phyloP scores from a whole-genome alignment of 2,797 vertebrate species.

The Chromis chromis region DNA sequence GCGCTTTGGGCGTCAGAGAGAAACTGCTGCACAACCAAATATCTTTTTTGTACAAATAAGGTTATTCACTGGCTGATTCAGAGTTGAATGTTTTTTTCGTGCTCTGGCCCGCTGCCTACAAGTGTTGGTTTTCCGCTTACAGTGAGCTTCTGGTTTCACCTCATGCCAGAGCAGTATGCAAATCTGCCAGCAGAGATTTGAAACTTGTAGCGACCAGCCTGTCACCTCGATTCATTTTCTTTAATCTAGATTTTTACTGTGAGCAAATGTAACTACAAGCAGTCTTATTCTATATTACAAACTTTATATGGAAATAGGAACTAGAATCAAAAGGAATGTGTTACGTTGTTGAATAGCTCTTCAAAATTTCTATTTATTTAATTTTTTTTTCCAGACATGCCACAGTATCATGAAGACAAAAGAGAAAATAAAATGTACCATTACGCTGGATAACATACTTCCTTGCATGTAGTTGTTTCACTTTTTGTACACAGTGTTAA shows the following conservation, averaged over 20 bases:
- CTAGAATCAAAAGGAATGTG: no score
- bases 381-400: no score
- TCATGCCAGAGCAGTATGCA: slow-evolving; percentile 22
- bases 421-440: no score
- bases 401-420: no score
- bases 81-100: neutral
- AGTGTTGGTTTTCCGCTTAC: neutral
- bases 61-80: neutral
- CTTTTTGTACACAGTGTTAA: no score
- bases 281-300: neutral
- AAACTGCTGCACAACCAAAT: slow-evolving; percentile 4
- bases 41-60: slow-evolving; percentile 4
- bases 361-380: no score
- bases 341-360: no score
- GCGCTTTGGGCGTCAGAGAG: neutral
- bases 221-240: slow-evolving; percentile 4
- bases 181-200: slow-evolving; percentile 14
- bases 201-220: slow-evolving; percentile 17
- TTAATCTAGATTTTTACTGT: slow-evolving; percentile 6
- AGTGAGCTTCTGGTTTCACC: slow-evolving; percentile 13
- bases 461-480: no score
- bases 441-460: no score
- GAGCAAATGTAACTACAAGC: neutral
- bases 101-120: slow-evolving; percentile 8
- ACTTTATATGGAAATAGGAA: no score